Conservation (phyloP, 2,888 invertebrate genomes). For the Deilephila elpenor region DNA sequence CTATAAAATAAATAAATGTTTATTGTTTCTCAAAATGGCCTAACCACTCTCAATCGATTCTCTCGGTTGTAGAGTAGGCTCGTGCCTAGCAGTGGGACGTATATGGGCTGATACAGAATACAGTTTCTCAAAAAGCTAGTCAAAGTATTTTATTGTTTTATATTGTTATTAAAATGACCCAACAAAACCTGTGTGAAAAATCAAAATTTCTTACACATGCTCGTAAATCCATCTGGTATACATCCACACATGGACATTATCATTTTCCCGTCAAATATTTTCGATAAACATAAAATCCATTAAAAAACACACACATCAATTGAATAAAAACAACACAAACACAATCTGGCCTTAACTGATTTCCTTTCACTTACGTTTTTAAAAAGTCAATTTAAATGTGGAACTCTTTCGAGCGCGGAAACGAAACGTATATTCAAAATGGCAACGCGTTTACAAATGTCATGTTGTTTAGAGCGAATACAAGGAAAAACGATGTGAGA, state of each 20-base stretch:
- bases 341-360: neutral
- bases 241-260: slow-evolving; percentile 53
- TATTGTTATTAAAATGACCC: neutral
- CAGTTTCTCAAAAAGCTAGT: neutral
- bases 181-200: neutral
- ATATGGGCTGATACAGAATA: too few species aligned
- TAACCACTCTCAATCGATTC: too few species aligned
- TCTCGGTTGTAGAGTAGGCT: too few species aligned
- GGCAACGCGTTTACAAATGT: too few species aligned
- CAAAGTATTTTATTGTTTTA: neutral
- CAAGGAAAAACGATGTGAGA: slow-evolving; percentile 30
- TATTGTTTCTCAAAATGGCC: neutral
- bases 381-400: neutral
- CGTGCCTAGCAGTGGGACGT: too few species aligned
- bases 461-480: slow-evolving; percentile 14
- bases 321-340: neutral
- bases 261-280: slow-evolving; percentile 15
- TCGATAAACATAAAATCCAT: slow-evolving; percentile 28
- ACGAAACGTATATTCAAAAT: neutral
- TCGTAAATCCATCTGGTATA: slow-evolving; percentile 45
- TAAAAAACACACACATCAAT: neutral
- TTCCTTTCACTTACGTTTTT: neutral
- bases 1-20: too few species aligned
- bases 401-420: neutral
- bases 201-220: slow-evolving; percentile 44